Percentiles rank a stretch among this genome's conserved stretches.
These are phyloP conservation scores for Lathronympha strigana DNA, from an alignment of 2,888 invertebrate genomes.

Conservation along the genomic window DNA sequence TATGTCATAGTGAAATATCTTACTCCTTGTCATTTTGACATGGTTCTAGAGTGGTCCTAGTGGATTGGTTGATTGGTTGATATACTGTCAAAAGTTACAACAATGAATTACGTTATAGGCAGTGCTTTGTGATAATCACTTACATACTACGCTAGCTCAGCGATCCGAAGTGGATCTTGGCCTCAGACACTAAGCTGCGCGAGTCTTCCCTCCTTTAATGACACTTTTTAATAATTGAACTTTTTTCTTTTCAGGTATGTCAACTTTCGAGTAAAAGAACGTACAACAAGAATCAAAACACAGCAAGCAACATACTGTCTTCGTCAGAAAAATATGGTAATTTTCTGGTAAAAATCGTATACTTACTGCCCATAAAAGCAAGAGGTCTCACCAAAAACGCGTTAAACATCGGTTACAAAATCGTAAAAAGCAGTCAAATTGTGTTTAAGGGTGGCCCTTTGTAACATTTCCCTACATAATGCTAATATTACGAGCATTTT, in stretches of 20 bases:
- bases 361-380: neutral
- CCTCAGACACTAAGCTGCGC: too few species aligned
- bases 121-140: too few species aligned
- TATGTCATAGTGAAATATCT: too few species aligned
- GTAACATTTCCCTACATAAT: constrained; percentile 24
- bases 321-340: constrained; percentile 2
- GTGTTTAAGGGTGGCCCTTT: constrained; percentile 23
- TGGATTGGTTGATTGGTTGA: too few species aligned
- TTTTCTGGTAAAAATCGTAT: neutral
- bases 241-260: constrained; percentile 10
- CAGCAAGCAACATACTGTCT: neutral
- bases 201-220: too few species aligned
- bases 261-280: neutral
- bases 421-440: constrained; percentile 20
- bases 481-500: constrained; percentile 32
- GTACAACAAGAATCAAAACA: neutral
- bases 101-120: too few species aligned
- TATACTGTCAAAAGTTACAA: too few species aligned
- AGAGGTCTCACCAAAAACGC: neutral
- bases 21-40: too few species aligned
- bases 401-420: constrained; percentile 7
- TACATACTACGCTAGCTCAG: too few species aligned
- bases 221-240: too few species aligned
- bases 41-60: too few species aligned
- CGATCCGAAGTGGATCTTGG: too few species aligned